Evolutionary conservation across 2,888 invertebrate species (phyloP).

Genomic region (Drosophila dives): DNA sequence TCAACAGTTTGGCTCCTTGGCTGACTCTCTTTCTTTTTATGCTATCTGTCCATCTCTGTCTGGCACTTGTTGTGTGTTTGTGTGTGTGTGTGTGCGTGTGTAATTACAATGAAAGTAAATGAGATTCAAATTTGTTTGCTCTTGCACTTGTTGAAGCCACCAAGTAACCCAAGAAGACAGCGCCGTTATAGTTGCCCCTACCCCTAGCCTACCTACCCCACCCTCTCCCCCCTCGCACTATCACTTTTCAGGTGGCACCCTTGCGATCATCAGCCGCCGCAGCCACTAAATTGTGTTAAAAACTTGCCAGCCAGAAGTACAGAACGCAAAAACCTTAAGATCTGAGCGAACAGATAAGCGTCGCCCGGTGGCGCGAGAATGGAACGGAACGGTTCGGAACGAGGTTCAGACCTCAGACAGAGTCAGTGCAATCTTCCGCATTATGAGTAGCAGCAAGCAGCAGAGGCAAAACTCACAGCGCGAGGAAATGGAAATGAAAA

Average conservation of each 20-base stretch:
- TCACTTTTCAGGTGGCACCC: constrained; percentile 53
- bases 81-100: constrained; percentile 14
- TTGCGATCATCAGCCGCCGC: constrained; percentile 50
- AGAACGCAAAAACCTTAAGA: constrained; percentile 81
- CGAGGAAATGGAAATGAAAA: constrained; percentile 76
- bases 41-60: neutral
- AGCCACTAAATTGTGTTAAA: constrained; percentile 79
- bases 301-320: constrained; percentile 69
- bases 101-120: constrained; percentile 72
- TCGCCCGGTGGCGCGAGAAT: constrained; percentile 61
- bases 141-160: constrained; percentile 58
- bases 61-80: constrained; percentile 11
- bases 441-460: constrained; percentile 68
- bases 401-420: constrained; percentile 47
- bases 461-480: constrained; percentile 26
- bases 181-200: constrained; percentile 42
- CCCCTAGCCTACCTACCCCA: too few species aligned
- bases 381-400: constrained; percentile 48
- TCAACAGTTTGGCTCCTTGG: neutral
- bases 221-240: neutral
- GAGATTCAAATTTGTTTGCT: constrained; percentile 72
- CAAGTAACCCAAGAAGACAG: constrained; percentile 67
- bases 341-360: constrained; percentile 66
- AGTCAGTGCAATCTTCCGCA: constrained; percentile 77
- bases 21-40: neutral